Percentiles rank a stretch among this genome's conserved stretches.
Conservation (phyloP, 2,888 invertebrate genomes). For the Ophion ventricosus region DNA sequence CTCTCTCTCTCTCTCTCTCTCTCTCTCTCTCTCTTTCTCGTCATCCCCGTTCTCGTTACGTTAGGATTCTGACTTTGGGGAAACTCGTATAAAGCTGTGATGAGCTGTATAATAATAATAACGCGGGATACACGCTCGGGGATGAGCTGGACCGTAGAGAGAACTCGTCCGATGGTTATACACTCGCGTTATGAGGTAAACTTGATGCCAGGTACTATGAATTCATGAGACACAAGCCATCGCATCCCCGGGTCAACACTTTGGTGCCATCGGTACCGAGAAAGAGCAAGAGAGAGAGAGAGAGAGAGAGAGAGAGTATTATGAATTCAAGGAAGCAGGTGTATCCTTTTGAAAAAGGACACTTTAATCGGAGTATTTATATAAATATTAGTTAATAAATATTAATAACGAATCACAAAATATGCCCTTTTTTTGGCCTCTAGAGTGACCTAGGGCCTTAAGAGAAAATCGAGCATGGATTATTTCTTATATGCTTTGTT, state of each 20-base stretch:
- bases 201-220: conserved; percentile 42
- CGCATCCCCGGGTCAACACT: conserved; percentile 31
- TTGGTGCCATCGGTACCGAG: conserved; percentile 3
- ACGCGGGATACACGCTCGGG: conserved; percentile 20
- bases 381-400: too few species aligned
- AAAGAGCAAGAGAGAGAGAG: conserved; percentile 1
- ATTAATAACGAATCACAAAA: too few species aligned
- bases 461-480: not conserved
- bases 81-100: conserved; percentile 36
- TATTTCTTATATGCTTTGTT: not conserved
- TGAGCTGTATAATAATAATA: conserved; percentile 42
- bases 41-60: conserved; percentile 29
- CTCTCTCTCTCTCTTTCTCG: not conserved
- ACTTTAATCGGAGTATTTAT: not conserved
- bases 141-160: conserved; percentile 24
- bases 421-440: too few species aligned
- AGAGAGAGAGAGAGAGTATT: not conserved
- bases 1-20: not conserved
- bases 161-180: conserved; percentile 23
- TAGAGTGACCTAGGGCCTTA: too few species aligned
- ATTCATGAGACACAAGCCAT: conserved; percentile 47
- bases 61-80: conserved; percentile 47
- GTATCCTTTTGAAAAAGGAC: conserved; percentile 21
- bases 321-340: conserved; percentile 15
- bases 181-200: conserved; percentile 23